phyloP scores from a whole-genome alignment of 1,140 invertebrate species.

The Nasonia vitripennis region DNA sequence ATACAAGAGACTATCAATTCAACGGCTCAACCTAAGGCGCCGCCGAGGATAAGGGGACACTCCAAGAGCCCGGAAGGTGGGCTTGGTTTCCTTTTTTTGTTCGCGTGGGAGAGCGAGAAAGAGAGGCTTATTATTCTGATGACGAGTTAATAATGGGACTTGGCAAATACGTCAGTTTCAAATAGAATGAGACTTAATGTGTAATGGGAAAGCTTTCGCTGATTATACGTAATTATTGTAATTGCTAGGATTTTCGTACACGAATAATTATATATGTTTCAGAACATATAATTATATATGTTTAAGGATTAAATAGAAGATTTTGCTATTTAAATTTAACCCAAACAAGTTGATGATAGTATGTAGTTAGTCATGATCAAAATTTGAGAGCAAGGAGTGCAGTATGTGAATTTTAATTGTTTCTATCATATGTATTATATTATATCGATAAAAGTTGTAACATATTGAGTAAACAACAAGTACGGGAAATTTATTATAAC shows the following conservation, averaged over 20 bases:
- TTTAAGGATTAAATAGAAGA: background rate
- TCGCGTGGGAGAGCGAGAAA: background rate
- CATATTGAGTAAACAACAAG: no score
- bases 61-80: slow-evolving; percentile 76
- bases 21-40: slow-evolving; percentile 67
- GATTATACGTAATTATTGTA: slow-evolving; percentile 21
- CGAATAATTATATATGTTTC: no score
- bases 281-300: background rate
- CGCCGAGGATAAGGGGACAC: slow-evolving; percentile 66
- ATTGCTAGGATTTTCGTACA: background rate
- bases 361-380: no score
- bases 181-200: background rate
- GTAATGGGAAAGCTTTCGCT: slow-evolving; percentile 22
- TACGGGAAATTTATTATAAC: background rate
- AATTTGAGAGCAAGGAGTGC: no score
- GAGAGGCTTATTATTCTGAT: slow-evolving; percentile 5
- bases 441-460: no score
- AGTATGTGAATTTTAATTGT: no score
- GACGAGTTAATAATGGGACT: background rate
- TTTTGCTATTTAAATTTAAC: background rate
- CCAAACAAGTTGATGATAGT: no score
- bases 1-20: slow-evolving; percentile 75
- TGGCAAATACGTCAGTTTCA: no score
- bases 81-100: slow-evolving; percentile 36
- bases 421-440: no score